phyloP scores from a whole-genome alignment of 2,113 vertebrate genomes.

The Aviceda subcristata region DNA sequence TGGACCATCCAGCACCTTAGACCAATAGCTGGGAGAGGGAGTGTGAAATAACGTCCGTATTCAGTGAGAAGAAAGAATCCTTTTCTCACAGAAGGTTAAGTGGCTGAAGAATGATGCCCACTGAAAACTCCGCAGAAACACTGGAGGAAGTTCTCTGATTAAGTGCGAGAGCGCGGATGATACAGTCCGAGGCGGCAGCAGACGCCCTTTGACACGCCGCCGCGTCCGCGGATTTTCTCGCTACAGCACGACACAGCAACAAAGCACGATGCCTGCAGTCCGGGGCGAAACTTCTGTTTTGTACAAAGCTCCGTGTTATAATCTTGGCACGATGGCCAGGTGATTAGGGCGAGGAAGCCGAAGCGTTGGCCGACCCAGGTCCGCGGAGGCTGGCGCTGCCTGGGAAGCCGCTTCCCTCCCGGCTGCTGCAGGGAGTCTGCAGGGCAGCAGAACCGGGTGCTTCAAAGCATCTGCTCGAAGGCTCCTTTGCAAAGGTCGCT shows the following conservation, averaged over 20 bases:
- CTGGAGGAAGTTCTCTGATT: not conserved
- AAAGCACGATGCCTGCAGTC: not conserved
- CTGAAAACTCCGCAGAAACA: not conserved
- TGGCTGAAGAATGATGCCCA: not conserved
- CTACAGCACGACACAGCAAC: not conserved
- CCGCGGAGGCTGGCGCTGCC: accelerated
- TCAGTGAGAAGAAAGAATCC: not conserved
- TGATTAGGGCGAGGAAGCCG: not conserved
- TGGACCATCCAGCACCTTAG: not conserved
- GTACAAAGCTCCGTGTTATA: not conserved
- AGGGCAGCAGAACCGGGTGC: not conserved
- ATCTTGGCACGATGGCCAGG: not conserved
- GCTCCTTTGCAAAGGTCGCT: slow-evolving; percentile 8
- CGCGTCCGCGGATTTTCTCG: not conserved
- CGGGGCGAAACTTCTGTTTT: not conserved
- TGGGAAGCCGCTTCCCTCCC: not conserved
- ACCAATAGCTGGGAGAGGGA: not conserved
- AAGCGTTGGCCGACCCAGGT: accelerated
- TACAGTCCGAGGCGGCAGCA: not conserved
- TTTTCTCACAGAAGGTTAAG: not conserved
- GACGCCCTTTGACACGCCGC: not conserved
- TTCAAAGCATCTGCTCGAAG: not conserved
- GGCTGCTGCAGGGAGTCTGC: not conserved
- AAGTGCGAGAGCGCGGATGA: not conserved
- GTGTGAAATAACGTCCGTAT: not conserved